Conservation (phyloP, 2,797 vertebrate species). For the Knipowitschia caucasica region DNA sequence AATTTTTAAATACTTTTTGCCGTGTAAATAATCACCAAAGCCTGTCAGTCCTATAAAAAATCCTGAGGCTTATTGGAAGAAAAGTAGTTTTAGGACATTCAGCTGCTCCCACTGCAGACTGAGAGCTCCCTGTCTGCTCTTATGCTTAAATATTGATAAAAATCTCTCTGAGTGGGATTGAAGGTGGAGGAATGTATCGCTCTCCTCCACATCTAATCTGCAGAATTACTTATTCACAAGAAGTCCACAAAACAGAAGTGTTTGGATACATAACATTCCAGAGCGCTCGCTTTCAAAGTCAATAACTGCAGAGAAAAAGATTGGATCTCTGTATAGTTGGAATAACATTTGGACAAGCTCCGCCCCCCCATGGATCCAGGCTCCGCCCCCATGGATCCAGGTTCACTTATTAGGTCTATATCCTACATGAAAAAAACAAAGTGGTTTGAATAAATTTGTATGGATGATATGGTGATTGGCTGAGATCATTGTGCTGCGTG, state of each 20-base stretch:
- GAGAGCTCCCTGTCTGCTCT: conserved; percentile 9
- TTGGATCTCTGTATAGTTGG: conserved; percentile 44
- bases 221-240: conserved; percentile 26
- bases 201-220: conserved; percentile 22
- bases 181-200: conserved; percentile 19
- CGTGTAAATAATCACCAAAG: too few relatives aligned
- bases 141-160: conserved; percentile 13
- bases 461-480: too few relatives aligned
- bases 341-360: conserved; percentile 51
- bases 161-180: conserved; percentile 24
- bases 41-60: too few relatives aligned
- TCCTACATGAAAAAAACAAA: too few relatives aligned
- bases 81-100: conserved; percentile 11
- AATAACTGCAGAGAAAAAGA: conserved; percentile 55
- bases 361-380: conserved; percentile 20
- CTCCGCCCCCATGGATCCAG: conserved; percentile 9
- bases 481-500: too few relatives aligned
- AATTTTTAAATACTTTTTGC: too few relatives aligned
- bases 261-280: conserved; percentile 71
- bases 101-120: conserved; percentile 4
- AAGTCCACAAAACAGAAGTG: conserved; percentile 34
- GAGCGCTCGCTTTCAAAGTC: conserved; percentile 59
- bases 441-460: too few relatives aligned
- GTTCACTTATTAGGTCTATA: conserved; percentile 18
- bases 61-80: too few relatives aligned